phyloP scores from a whole-genome alignment of 2,797 vertebrate species.

The Trachops cirrhosus region DNA sequence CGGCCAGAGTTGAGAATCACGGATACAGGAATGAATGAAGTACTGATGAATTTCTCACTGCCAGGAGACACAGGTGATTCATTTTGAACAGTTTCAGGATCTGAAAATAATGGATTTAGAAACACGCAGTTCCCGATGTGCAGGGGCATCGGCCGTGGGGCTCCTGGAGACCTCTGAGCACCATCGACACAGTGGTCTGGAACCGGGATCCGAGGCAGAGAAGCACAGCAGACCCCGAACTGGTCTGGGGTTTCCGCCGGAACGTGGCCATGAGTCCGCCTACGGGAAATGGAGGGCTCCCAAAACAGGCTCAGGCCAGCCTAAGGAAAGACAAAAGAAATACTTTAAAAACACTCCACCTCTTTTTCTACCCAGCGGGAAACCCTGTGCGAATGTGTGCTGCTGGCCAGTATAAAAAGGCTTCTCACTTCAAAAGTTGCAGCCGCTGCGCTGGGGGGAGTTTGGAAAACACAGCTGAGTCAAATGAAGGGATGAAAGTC shows the following conservation, averaged over 20 bases:
- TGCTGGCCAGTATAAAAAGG: not conserved
- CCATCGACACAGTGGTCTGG: not conserved
- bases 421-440: not conserved
- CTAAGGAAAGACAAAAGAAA: not conserved
- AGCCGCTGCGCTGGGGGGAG: not conserved
- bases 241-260: not conserved
- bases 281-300: not conserved
- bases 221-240: too few relatives aligned
- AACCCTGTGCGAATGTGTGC: not conserved
- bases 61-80: not conserved
- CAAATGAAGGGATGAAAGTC: not conserved
- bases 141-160: rapidly evolving
- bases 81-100: not conserved
- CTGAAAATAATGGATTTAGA: not conserved
- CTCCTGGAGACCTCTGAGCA: not conserved
- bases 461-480: not conserved
- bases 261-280: not conserved
- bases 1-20: not conserved
- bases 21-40: too few relatives aligned
- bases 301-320: not conserved
- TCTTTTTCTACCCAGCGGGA: not conserved
- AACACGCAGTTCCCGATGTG: not conserved
- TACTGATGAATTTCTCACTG: too few relatives aligned
- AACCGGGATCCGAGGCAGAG: too few relatives aligned
- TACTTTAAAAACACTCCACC: not conserved